Conservation (phyloP, 92 coral and sea anemone species). For the Heliopora coerulea region DNA sequence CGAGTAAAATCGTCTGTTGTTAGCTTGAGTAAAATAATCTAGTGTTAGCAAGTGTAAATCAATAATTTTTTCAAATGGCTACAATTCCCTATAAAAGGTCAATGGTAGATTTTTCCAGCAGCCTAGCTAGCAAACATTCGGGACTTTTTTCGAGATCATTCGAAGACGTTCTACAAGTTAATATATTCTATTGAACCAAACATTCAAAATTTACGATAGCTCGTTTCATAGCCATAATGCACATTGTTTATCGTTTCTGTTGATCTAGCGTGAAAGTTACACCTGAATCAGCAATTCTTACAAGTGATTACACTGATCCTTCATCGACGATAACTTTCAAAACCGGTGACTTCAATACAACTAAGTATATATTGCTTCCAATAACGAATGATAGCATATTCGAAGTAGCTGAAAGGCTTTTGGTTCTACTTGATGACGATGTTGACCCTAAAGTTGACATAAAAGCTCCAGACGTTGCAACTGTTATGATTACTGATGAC, state of each 20-base stretch:
- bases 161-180: too few relatives aligned
- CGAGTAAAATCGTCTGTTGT: too few relatives aligned
- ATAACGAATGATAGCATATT: slow-evolving; percentile 12
- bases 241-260: background rate
- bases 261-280: slow-evolving; percentile 10
- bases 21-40: too few relatives aligned
- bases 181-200: too few relatives aligned
- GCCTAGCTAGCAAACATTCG: too few relatives aligned
- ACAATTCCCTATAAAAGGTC: too few relatives aligned
- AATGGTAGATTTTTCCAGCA: too few relatives aligned
- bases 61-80: too few relatives aligned
- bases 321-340: slow-evolving; percentile 8
- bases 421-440: slow-evolving; percentile 2
- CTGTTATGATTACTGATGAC: slow-evolving; percentile 8
- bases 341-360: slow-evolving; percentile 10
- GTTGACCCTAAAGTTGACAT: slow-evolving; percentile 14
- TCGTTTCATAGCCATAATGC: too few relatives aligned
- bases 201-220: too few relatives aligned
- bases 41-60: too few relatives aligned
- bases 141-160: too few relatives aligned
- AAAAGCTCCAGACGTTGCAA: background rate
- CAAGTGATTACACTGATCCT: slow-evolving; percentile 17
- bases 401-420: slow-evolving; percentile 18
- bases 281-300: background rate
- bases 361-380: slow-evolving; percentile 3